Base-by-base conservation (phyloP, 1,140 invertebrate species). In the Antheraea mylitta region DNA sequence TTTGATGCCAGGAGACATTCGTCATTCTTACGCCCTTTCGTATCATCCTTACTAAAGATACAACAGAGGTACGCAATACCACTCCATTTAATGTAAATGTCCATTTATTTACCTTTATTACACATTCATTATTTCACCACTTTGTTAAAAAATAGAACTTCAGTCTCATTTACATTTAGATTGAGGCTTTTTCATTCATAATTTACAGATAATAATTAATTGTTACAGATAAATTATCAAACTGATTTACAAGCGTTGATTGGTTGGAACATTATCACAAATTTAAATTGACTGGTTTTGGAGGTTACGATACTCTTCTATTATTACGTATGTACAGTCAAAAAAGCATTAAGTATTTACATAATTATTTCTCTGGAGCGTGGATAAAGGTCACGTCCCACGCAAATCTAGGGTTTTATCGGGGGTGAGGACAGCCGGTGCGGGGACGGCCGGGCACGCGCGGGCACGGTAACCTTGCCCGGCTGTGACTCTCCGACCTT, bases 351-450 rank as follows among this genome's bases (percentile, higher is more conserved):
- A 85, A 82, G 79, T 86, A 87, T 88, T 88, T 88, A 87, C 85
- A 89, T 87, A 90, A 90, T 91, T 87, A 86, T 85, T 89, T 82
- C 83, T 86, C 82, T 79, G 79, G 82, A 91, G 83, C 81, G 75
- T 85, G 86, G 85, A 90, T 91, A 90, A 91, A 91, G 89, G 89
- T 91, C 88, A 86, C 85, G 78, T 90, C 89, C 89, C 86, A 91
- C 89, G 89, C 87, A 86, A 87, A 82, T 81, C 74, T 80, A 83
- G 87, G 89, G 83, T 82, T 85, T 81, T 77, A 78, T 80, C 78
- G 86, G 89, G 85, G 74, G 81, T 77, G 81, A 72, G 78, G 81
- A 68, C 71, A 7, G 70, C 66, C 60, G 71, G 83, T 19, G 81
- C 48, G 82, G 72, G 78, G 77, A 66, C 58, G 76, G 71, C 58